Evolutionary conservation across 2,888 invertebrate species (phyloP), one percentile per base, ranked within the genome.

Genomic region (Leptinotarsa peninsularis): DNA sequence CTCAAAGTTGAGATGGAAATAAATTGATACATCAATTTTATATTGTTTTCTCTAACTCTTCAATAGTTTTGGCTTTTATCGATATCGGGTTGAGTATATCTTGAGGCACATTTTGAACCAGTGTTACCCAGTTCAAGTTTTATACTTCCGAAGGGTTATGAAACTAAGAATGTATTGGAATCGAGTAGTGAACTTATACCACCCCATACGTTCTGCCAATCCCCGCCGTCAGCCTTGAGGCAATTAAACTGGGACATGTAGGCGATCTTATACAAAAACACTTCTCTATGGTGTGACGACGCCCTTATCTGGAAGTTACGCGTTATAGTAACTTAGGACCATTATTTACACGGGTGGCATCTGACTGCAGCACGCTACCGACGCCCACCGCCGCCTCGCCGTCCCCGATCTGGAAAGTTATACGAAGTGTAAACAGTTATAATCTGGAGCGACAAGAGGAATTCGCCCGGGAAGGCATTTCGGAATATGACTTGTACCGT

Each of bases 311-410:
- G 60, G 52, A 27, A 68, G 73, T 56, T 58, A 67, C 27, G 52
- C 63, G n/a, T 66, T 50, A 49, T 13, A 50, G 21, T n/a, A 60
- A 50, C n/a, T 71, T 71, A 43, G 27, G 71, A 52, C 52, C 63
- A 71, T 71, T 67, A 67, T 75, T 75, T 67, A 75, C 71, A 49
- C 63, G 33, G 69, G 21, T 58, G 58, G 67, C 66, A 67, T 54
- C 52, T 66, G 72, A 72, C 72, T 72, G 67, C 67, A 15, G 49
- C 67, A 72, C 72, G 72, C 67, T 72, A 23, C 21, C 23, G 70
- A 18, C 49, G 49, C 49, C 70, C 70, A 43, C 21, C 27, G 49
- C 27, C 56, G 1, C 58, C 70, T 10, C 50, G 5, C 18, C 58
- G 49, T 5, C 58, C 70, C 58, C 58, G 4, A 56, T 49, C 67